Conservation (phyloP, 2,113 vertebrate species). For the Oenanthe oenanthe region DNA sequence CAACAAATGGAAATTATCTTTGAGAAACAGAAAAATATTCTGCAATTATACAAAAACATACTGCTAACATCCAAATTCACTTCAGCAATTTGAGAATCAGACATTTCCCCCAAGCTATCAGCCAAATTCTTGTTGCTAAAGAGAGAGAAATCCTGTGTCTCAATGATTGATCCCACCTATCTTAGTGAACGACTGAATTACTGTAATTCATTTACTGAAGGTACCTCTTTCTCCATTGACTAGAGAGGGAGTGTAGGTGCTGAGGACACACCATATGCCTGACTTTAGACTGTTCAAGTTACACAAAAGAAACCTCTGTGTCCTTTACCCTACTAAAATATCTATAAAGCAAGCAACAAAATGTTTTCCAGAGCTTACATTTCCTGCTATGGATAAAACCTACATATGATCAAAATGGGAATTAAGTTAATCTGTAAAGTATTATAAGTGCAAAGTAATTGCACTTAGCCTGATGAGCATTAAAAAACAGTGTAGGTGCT, state of each 20-base stretch:
- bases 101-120: background rate
- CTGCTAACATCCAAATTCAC: background rate
- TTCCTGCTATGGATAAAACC: background rate
- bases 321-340: background rate
- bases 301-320: background rate
- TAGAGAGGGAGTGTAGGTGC: background rate
- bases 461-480: background rate
- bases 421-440: background rate
- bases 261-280: background rate
- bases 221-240: background rate
- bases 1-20: background rate
- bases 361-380: background rate
- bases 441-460: background rate
- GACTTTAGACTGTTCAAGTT: background rate
- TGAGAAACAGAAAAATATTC: background rate
- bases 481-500: background rate
- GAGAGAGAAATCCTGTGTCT: background rate
- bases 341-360: background rate
- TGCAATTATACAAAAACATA: background rate
- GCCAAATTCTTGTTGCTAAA: background rate
- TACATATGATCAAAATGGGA: background rate
- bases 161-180: background rate
- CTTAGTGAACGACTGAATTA: background rate
- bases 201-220: background rate
- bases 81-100: background rate